phyloP scores from a whole-genome alignment of 2,888 invertebrate species.

The Odontocerum albicorne region DNA sequence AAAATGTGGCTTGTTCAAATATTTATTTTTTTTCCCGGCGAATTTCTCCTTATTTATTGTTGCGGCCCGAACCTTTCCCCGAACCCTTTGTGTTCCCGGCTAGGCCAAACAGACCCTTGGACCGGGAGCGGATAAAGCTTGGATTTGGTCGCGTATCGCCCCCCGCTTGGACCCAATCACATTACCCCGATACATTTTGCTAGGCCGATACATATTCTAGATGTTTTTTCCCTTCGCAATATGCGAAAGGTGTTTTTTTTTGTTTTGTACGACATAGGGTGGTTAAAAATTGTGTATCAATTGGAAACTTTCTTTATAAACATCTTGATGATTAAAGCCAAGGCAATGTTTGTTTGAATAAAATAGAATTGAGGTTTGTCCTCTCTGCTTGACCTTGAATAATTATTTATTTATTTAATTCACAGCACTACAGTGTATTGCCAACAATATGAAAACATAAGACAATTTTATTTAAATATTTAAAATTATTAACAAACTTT shows the following conservation, averaged over 20 bases:
- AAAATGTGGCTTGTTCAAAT: constrained; percentile 9
- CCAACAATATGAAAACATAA: no score
- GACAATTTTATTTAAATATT: no score
- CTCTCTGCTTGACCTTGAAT: no score
- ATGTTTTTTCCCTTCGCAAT: constrained; percentile 28
- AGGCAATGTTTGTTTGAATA: no score
- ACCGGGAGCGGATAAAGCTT: neutral
- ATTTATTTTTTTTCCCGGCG: constrained; percentile 16
- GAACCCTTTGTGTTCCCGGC: constrained; percentile 8
- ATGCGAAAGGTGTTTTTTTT: constrained; percentile 30
- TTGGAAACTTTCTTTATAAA: no score
- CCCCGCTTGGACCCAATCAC: constrained; percentile 9
- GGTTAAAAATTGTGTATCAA: no score
- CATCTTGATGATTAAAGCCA: no score
- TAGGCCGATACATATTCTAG: constrained; percentile 17
- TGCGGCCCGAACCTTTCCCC: constrained; percentile 6
- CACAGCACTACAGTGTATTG: no score
- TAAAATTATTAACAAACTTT: no score
- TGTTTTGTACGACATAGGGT: constrained; percentile 7
- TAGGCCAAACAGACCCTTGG: neutral
- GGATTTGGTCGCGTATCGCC: neutral
- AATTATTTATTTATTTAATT: no score
- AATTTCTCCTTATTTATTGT: constrained; percentile 11
- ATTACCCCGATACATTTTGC: constrained; percentile 16
- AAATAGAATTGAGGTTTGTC: no score